These are phyloP conservation scores for Conchocele bisecta DNA, from an alignment of 2,888 invertebrate genomes.

Conservation along the genomic window DNA sequence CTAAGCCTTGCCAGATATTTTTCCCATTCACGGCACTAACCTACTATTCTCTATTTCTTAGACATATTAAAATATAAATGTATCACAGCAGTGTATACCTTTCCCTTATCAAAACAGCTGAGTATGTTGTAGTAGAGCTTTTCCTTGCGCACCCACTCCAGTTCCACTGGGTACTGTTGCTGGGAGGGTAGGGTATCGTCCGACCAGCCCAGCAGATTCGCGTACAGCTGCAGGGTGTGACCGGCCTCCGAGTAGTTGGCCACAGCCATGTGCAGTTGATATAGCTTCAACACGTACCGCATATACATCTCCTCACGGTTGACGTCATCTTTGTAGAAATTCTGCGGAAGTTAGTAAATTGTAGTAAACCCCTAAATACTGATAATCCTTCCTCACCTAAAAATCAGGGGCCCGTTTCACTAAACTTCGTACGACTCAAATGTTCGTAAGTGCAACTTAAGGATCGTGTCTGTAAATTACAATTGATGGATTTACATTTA, in stretches of 20 bases:
- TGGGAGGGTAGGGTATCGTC: conserved; percentile 79
- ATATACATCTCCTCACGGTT: conserved; percentile 98
- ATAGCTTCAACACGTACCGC: conserved; percentile 96
- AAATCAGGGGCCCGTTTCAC: too few relatives aligned
- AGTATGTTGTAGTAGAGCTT: conserved; percentile 93
- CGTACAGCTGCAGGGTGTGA: conserved; percentile 96
- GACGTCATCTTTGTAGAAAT: conserved; percentile 98
- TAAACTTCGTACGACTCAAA: too few relatives aligned
- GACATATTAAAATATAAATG: too few relatives aligned
- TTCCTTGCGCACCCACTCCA: conserved; percentile 96
- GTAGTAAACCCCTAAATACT: too few relatives aligned
- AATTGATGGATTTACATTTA: too few relatives aligned
- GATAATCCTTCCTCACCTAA: too few relatives aligned
- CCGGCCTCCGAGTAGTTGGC: conserved; percentile 98
- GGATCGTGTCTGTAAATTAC: too few relatives aligned
- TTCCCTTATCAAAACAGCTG: conserved; percentile 96
- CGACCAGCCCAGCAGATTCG: conserved; percentile 93
- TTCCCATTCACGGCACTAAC: too few relatives aligned
- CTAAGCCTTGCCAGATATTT: too few relatives aligned
- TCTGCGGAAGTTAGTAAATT: too few relatives aligned
- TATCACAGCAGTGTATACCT: conserved; percentile 86
- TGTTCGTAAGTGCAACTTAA: too few relatives aligned
- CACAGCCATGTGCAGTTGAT: conserved; percentile 94
- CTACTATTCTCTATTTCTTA: too few relatives aligned
- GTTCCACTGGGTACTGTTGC: conserved; percentile 87